These are phyloP conservation scores for Spinibarbus caldwelli DNA, from an alignment of 2,797 vertebrate species.

Conservation along the genomic window DNA sequence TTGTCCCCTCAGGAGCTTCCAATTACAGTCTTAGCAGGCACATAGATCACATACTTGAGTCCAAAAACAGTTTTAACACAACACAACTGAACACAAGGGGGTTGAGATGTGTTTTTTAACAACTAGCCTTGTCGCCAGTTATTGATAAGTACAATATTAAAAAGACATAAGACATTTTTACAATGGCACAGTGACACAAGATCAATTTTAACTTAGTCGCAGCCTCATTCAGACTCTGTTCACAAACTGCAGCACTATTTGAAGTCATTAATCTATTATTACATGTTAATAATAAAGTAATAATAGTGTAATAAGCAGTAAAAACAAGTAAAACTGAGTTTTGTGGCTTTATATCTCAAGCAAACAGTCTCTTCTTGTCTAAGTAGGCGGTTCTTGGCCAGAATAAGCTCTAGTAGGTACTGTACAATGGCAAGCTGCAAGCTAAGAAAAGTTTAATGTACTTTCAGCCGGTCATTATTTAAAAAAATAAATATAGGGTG, in stretches of 20 bases:
- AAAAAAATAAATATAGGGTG: background rate
- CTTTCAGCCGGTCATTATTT: background rate
- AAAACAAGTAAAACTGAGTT: background rate
- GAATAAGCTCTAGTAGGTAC: background rate
- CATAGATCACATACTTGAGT: background rate
- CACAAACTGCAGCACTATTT: background rate
- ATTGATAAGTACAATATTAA: slow-evolving; percentile 15
- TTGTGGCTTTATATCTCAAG: no score
- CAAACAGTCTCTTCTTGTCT: background rate
- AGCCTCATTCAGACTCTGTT: background rate
- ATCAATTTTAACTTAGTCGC: background rate
- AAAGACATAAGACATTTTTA: slow-evolving; percentile 21
- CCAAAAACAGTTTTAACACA: background rate
- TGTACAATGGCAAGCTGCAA: no score
- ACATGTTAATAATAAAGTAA: background rate
- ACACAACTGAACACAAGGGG: background rate
- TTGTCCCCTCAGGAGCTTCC: background rate
- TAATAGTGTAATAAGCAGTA: background rate
- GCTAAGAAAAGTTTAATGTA: no score
- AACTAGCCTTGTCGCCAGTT: slow-evolving; percentile 12
- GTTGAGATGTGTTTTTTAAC: slow-evolving; percentile 24
- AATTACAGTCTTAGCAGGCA: background rate
- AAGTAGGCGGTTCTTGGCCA: background rate
- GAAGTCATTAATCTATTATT: background rate
- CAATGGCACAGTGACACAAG: background rate